Evolutionary conservation across 1,140 invertebrate species (phyloP).

Genomic region (Eumeta japonica): DNA sequence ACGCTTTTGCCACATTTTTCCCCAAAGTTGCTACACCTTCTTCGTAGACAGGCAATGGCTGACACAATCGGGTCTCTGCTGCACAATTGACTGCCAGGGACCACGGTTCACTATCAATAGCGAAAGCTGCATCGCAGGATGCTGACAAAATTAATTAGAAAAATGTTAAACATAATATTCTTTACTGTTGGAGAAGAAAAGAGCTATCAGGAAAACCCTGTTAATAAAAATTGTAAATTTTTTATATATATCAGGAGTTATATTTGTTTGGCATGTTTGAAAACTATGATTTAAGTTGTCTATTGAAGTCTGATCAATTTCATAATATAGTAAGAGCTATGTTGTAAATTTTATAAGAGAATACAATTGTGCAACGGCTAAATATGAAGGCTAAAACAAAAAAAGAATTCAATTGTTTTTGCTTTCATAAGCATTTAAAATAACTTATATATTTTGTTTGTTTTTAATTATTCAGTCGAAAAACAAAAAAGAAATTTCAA

Average conservation of each 20-base stretch:
- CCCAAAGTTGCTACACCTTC: constrained; percentile 86
- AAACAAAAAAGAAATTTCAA: too few relatives aligned
- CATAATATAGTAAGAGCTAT: too few relatives aligned
- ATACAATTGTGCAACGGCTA: too few relatives aligned
- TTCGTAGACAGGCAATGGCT: constrained; percentile 84
- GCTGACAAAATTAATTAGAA: constrained; percentile 48
- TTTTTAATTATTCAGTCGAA: too few relatives aligned
- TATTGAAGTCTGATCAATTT: too few relatives aligned
- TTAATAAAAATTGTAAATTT: not conserved
- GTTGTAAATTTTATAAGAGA: too few relatives aligned
- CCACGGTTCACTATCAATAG: constrained; percentile 61
- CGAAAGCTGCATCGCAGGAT: constrained; percentile 76
- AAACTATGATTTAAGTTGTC: too few relatives aligned
- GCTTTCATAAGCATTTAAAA: too few relatives aligned
- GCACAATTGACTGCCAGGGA: constrained; percentile 87
- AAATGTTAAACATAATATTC: constrained; percentile 2
- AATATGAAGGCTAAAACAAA: too few relatives aligned
- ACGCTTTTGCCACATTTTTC: constrained; percentile 77
- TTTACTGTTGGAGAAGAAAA: not conserved
- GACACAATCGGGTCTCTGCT: constrained; percentile 83
- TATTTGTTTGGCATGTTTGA: not conserved
- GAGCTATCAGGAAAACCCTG: not conserved
- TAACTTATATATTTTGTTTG: too few relatives aligned
- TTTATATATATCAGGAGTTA: not conserved
- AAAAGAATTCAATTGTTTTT: too few relatives aligned